Evolutionary conservation across 1,140 invertebrate species (phyloP), one percentile per base, ranked within the genome.

Genomic region (Archivesica marissinica): DNA sequence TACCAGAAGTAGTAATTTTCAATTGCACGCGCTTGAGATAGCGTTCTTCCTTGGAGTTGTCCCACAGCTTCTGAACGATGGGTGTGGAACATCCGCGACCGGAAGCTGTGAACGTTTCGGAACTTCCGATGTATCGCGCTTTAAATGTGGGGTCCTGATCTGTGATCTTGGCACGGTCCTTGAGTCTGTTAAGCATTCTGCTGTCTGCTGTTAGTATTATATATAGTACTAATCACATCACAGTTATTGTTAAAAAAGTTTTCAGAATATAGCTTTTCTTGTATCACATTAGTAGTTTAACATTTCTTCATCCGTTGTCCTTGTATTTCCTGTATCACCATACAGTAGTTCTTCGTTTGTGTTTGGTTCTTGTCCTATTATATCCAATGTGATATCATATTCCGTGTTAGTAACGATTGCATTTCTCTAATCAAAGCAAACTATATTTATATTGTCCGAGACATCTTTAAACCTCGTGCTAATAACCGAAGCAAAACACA

Each of bases 11-110:
- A 28, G 80, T 88, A 7, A 91, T 77, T 50, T 76, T 77, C 11
- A 90, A n/a, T 0, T 44, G 38, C 4, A 91, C 87, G 56, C 86
- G 86, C n/a, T 75, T 85, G 44, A 91, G 82, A 35, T 86, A 59
- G 13, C 61, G 74, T 68, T 91, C 89, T 1, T 78, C 83, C 13
- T 81, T 78, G 4, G 88, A 68, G 39, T 88, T 90, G 59, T 91
- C 90, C 91, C 91, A 91, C 9, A 91, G 64, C 56, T 68, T 81
- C 85, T 89, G 89, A 4, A 91, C 86, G 9, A 87, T 84, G 13
- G 75, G 30, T 0, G 70, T 81, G 20, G 89, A 87, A 41, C 91
- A 91, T 4, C 91, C 91, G 56, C 77, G 76, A 17, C 91, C 89
- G 30, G 35, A 76, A 15, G 91, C 86, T 9, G 84, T 70, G 28